A percentile compares a stretch with the other conserved stretches of the same genome.
Conservation (phyloP, 2,113 vertebrate species). For the Centrocercus urophasianus region DNA sequence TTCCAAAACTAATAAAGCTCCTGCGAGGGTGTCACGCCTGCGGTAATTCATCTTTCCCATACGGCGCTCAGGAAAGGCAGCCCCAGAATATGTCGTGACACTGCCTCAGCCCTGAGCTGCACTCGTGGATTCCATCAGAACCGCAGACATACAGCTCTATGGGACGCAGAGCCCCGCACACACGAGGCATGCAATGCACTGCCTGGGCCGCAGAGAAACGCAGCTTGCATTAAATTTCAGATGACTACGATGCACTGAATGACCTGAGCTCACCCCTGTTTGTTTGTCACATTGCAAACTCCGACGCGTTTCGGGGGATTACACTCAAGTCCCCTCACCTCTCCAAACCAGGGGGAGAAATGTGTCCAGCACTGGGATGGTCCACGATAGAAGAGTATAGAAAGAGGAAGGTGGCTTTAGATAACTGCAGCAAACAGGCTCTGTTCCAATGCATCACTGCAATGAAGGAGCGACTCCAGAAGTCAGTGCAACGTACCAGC, state of each 20-base stretch:
- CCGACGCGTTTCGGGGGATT: background rate
- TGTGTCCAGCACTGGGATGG: background rate
- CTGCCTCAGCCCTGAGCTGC: slow-evolving; percentile 14
- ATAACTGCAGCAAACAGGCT: rapidly evolving
- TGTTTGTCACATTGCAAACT: background rate
- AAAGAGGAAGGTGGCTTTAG: too few relatives aligned
- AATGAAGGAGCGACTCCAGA: rapidly evolving
- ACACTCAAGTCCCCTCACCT: background rate
- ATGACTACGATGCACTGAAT: background rate
- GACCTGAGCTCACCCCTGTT: slow-evolving; percentile 19
- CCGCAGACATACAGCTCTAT: background rate
- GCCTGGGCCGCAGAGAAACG: background rate
- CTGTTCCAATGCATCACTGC: rapidly evolving
- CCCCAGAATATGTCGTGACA: background rate
- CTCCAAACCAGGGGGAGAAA: background rate
- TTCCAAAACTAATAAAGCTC: slow-evolving; percentile 41
- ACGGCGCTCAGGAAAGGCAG: background rate
- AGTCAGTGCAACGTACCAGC: rapidly evolving
- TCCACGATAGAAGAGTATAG: too few relatives aligned
- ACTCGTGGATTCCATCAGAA: background rate
- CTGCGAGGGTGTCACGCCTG: background rate
- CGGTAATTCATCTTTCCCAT: slow-evolving; percentile 42
- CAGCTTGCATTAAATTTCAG: slow-evolving; percentile 44
- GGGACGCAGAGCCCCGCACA: background rate
- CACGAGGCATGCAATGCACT: background rate